Evolutionary conservation across 2,113 vertebrate species (phyloP), one percentile per base, ranked within the genome.

Genomic region (Sinocyclocheilus grahami): DNA sequence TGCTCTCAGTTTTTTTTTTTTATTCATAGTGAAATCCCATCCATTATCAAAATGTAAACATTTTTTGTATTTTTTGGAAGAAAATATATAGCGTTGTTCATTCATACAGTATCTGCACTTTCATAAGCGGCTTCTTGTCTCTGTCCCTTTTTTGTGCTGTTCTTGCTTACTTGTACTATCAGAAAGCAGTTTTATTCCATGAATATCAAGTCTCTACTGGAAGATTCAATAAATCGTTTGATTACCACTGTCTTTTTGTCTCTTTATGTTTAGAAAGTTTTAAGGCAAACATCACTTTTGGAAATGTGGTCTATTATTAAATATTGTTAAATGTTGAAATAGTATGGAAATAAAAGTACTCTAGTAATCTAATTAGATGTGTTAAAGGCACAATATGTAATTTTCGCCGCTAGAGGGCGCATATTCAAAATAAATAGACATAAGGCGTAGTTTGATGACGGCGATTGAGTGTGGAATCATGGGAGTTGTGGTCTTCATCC

Each of bases 191-290:
- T 97, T 97, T 98, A 97, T 97, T 97, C 96, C 95, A 95, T 96
- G 96, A 96, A 95, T 97, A 96, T 95, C 92, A 95, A 94, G 95
- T 95, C 95, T 97, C 96, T 97, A 96, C 96, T 97, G 96, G 95
- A 97, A 97, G 93, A 96, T 96, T 96, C 96, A 96, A 98, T 98
- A 97, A 98, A 95, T 92, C 95, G 92, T 96, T 95, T 95, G 95
- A 95, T 94, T 96, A 97, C 92, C 94, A 95, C 85, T 88, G 89
- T 22, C 92, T 93, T 93, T 90, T 93, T 93, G 87, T 95, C 93
- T 83, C 48, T 91, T 90, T 87, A 78, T 91, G 60, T 53, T 77
- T 33, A 75, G 53, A 84, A 76, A 22, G 30, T 18, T 62, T 27
- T 42, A 27, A 27, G 37, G 30, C 39, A 51, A 42, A 65, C 18